phyloP scores from a whole-genome alignment of 2,888 invertebrate species.

The Notodonta dromedarius region DNA sequence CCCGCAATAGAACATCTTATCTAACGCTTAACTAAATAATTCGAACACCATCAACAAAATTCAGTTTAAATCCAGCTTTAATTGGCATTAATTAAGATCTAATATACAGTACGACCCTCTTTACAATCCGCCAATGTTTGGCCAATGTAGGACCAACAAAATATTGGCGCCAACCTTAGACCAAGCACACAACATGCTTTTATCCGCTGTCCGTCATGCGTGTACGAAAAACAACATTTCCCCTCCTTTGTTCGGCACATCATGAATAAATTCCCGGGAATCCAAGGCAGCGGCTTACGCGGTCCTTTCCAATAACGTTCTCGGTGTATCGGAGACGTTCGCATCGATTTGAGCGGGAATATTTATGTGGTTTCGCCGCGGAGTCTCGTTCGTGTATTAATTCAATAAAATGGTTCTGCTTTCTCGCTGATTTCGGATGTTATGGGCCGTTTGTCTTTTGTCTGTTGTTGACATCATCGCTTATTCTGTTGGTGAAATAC shows the following conservation, averaged over 20 bases:
- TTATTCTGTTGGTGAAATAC: too few species aligned
- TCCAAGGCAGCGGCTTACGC: conserved; percentile 45
- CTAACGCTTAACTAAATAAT: too few species aligned
- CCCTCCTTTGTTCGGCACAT: conserved; percentile 44
- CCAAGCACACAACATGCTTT: conserved; percentile 17
- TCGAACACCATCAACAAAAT: too few species aligned
- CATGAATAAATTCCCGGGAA: conserved; percentile 60
- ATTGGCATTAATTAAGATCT: too few species aligned
- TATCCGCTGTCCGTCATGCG: conserved; percentile 29
- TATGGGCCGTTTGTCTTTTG: background rate
- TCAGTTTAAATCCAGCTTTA: too few species aligned
- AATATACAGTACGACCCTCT: too few species aligned
- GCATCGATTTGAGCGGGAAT: conserved; percentile 26
- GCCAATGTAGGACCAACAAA: too few species aligned
- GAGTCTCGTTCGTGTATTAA: conserved; percentile 7
- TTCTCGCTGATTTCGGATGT: background rate
- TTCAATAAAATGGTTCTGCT: background rate
- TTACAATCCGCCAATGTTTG: too few species aligned
- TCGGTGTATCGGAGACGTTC: conserved; percentile 37
- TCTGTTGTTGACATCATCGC: too few species aligned
- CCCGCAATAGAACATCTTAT: too few species aligned
- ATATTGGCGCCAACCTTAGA: background rate
- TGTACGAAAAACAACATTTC: conserved; percentile 27
- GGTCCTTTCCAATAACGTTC: conserved; percentile 49
- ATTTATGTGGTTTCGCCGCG: conserved; percentile 23